Conservation (phyloP, 1,140 invertebrate genomes). For the Scylla paramamosain region DNA sequence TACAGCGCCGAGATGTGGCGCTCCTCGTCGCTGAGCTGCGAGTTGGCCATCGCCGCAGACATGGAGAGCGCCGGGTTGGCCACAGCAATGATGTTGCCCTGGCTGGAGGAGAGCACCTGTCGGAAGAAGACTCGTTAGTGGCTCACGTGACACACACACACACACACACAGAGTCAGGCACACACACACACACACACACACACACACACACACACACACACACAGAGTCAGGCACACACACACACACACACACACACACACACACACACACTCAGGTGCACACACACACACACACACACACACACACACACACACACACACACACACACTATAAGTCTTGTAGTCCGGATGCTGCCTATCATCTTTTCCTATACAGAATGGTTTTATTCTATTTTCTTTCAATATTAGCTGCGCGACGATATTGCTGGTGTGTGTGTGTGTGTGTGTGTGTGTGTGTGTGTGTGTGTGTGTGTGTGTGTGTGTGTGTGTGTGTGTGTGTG, state of each 20-base stretch:
- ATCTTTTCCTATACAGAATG: neutral
- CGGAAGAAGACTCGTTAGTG: neutral
- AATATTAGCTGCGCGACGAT: neutral
- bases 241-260: constrained; percentile 8
- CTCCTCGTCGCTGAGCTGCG: constrained; percentile 71
- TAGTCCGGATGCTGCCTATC: neutral
- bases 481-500: too few species aligned
- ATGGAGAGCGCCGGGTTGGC: constrained; percentile 89
- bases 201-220: neutral
- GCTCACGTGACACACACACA: neutral
- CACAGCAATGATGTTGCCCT: constrained; percentile 92
- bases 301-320: constrained; percentile 20
- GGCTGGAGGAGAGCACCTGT: constrained; percentile 89
- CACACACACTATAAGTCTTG: neutral
- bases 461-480: too few species aligned
- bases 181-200: neutral
- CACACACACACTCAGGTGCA: neutral
- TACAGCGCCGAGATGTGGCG: constrained; percentile 67
- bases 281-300: constrained; percentile 18
- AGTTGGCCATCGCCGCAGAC: constrained; percentile 80
- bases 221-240: neutral
- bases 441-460: too few species aligned
- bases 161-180: neutral
- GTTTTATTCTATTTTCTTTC: neutral
- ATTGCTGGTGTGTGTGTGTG: too few species aligned